Conservation (phyloP, 1,140 invertebrate species). For the Magallana ariakensis region DNA sequence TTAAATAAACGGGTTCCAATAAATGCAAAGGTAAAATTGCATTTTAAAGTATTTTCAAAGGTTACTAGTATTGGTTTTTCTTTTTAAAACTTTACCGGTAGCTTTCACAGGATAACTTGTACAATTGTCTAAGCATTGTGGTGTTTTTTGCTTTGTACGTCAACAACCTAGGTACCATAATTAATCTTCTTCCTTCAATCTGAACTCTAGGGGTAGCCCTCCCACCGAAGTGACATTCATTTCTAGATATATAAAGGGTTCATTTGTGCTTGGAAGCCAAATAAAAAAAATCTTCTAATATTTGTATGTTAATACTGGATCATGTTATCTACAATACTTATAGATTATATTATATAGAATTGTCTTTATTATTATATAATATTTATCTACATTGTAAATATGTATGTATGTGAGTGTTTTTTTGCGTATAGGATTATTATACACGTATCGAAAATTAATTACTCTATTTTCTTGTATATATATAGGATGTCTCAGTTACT, state of each 20-base stretch:
- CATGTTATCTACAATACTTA: constrained; percentile 16
- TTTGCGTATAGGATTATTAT: constrained; percentile 13
- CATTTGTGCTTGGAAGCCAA: background rate
- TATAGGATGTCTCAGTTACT: background rate
- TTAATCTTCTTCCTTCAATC: background rate
- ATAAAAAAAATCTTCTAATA: background rate
- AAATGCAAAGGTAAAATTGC: background rate
- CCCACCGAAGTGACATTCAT: background rate
- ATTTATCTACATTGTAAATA: constrained; percentile 32
- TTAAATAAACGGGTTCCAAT: background rate
- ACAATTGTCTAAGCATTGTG: no score
- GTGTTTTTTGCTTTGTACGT: no score
- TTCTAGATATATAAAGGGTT: background rate
- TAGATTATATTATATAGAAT: background rate
- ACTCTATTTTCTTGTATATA: constrained; percentile 36
- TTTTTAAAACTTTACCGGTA: no score
- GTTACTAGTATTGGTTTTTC: no score
- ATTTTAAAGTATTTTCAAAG: background rate
- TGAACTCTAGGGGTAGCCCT: background rate
- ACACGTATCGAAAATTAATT: background rate
- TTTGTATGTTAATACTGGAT: background rate
- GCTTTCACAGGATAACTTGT: no score
- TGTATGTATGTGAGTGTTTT: background rate
- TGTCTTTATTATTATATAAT: background rate
- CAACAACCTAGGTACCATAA: no score